Conservation (phyloP, 1,140 invertebrate genomes). For the Bombus balteatus region DNA sequence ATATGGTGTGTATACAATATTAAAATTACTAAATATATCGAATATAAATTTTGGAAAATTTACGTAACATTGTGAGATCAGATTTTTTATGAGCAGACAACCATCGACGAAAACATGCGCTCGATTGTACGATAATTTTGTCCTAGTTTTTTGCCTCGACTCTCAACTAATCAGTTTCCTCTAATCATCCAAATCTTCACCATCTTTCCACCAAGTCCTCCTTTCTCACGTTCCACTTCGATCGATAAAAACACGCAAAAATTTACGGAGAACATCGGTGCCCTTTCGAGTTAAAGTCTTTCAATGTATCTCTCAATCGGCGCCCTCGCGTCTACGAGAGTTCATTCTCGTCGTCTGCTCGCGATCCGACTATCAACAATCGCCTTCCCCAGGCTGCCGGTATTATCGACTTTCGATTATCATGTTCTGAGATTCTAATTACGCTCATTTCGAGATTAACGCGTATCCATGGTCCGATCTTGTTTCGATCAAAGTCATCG, state of each 20-base stretch:
- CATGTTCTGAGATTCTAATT: constrained; percentile 56
- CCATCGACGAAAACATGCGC: background rate
- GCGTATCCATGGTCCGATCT: constrained; percentile 32
- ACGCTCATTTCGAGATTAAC: constrained; percentile 39
- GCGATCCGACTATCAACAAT: constrained; percentile 38
- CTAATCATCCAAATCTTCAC: background rate
- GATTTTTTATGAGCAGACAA: background rate
- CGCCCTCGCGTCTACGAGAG: constrained; percentile 15
- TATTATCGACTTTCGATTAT: constrained; percentile 55
- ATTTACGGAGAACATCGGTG: background rate
- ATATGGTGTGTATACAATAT: no score
- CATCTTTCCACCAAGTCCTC: background rate
- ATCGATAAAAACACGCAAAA: constrained; percentile 1
- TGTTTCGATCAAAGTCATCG: constrained; percentile 31
- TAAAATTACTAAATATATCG: background rate
- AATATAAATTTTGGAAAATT: background rate
- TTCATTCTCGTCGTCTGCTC: constrained; percentile 14
- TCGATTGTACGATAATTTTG: background rate
- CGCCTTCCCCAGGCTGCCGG: constrained; percentile 26
- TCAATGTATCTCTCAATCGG: constrained; percentile 21
- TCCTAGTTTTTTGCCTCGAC: background rate
- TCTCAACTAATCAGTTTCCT: background rate
- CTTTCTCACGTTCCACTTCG: constrained; percentile 44
- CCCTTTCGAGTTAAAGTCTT: constrained; percentile 26
- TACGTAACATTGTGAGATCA: background rate